Base-by-base conservation (phyloP, 35 echinoderm and acorn worm genomes). In the Eucidaris tribuloides region DNA sequence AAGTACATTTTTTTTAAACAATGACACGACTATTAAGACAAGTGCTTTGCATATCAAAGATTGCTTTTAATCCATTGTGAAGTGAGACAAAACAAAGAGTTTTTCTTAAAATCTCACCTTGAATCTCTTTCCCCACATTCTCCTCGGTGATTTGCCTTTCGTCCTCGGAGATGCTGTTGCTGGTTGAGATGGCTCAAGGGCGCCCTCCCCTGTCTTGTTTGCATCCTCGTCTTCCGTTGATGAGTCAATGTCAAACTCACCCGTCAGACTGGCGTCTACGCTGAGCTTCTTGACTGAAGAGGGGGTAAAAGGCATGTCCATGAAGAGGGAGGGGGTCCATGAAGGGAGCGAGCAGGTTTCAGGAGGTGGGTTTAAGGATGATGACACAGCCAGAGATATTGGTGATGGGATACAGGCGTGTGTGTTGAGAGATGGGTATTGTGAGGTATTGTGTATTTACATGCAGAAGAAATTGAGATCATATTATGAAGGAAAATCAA, bases 91-190 rank as follows among this genome's bases (percentile, higher is more conserved):
- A n/a, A n/a, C n/a, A n/a, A n/a, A n/a, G 41, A 83, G 84, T 93
- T 27, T 11, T 13, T 3, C 61, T 34, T 64, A 32, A 60, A 25
- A 64, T 64, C 83, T 91, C 77, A 96, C 93, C 93, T 96, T 96
- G 62, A 96, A 96, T 79, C 77, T 87, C 84, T 91, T 96, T 33
- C 93, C 93, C 93, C 93, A 96, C 80, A 96, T 91, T 39, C 93
- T 50, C 23, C 80, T 66, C 22, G 88, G 88, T 1, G 88, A 84
- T 64, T 90, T 87, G 5, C 71, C 85, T 49, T 94, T 94, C 24
- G 77, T 65, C 27, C 76, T 36, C 45, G 91, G 91, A 27, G 68
- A 25, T 14, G 77, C 88, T 44, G 65, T 42, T 4, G 54, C 50
- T 19, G 46, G 54, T 19, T 78, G 84, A 2, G 45, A 27, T 3